Evolutionary conservation across 2,888 invertebrate species (phyloP).

Genomic region (Tinea semifulvella): DNA sequence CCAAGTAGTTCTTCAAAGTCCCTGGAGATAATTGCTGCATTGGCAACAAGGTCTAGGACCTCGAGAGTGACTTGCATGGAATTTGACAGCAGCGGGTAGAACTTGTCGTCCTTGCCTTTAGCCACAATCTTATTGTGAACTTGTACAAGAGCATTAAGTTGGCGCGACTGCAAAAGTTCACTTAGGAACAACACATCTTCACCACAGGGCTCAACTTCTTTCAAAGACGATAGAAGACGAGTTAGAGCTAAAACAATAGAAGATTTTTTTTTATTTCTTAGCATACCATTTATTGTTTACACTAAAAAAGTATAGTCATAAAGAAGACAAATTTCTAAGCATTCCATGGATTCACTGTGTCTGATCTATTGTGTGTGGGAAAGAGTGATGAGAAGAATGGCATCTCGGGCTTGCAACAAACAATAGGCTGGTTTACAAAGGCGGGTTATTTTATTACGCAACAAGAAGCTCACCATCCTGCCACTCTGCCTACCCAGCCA

Average conservation of each 20-base stretch:
- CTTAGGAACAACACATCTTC: slow-evolving; percentile 88
- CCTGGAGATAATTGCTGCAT: slow-evolving; percentile 62
- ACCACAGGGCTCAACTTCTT: slow-evolving; percentile 82
- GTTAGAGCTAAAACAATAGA: slow-evolving; percentile 82
- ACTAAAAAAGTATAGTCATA: too few relatives aligned
- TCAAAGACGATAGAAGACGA: slow-evolving; percentile 81
- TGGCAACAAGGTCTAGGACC: slow-evolving; percentile 79
- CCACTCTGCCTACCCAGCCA: too few relatives aligned
- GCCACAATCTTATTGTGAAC: slow-evolving; percentile 90
- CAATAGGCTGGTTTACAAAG: too few relatives aligned
- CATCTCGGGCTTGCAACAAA: too few relatives aligned
- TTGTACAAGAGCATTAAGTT: slow-evolving; percentile 88
- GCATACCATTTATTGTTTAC: too few relatives aligned
- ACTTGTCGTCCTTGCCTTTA: slow-evolving; percentile 84
- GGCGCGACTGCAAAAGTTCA: slow-evolving; percentile 84
- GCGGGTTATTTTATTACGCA: too few relatives aligned
- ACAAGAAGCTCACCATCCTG: too few relatives aligned
- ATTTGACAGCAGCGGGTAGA: slow-evolving; percentile 85
- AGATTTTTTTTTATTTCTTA: too few relatives aligned
- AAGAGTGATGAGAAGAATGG: too few relatives aligned
- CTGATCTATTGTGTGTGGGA: too few relatives aligned
- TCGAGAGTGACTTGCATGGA: slow-evolving; percentile 85
- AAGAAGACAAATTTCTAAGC: too few relatives aligned
- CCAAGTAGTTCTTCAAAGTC: slow-evolving; percentile 83
- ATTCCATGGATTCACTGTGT: too few relatives aligned